Base-by-base conservation (phyloP, 1,140 invertebrate genomes). In the Schlechtendalia chinensis region DNA sequence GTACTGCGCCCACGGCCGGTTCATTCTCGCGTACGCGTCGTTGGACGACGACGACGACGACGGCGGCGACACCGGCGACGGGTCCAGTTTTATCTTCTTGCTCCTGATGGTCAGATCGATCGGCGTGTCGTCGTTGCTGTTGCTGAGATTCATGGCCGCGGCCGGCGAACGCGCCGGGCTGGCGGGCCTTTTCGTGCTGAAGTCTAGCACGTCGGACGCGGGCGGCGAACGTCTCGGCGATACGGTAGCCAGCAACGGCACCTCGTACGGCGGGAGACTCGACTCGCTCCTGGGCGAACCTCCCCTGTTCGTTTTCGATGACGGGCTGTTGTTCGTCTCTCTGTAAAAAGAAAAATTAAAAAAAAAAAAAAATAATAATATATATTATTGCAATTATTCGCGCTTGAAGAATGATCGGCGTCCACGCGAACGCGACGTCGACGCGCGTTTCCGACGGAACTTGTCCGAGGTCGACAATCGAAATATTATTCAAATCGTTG, bases 1-100 rank as follows among this genome's bases (percentile, higher is more conserved):
- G 50, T 74, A 67, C 29, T 65, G 61, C 22, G 71, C 59, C 74
- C 54, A 61, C 11, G 61, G 74, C 65, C 6, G 89, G 88, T 0
- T 91, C 89, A 50, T 88, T 89, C 75, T 92, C 90, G 10, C 91
- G 89, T 5, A 90, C 87, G 71, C 92, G 86, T 83, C 94, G 92
- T 84, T 92, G 89, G 39, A 90, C 91, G 45, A 91, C 91, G 4
- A 90, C 88, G 47, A 94, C 90, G 0, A 93, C 93, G 17, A 95
- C 93, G 75, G 95, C 84, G 4, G 90, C 88, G 47, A 94, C 90
- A 0, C 93, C 93, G 17, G 95, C 93, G 75, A 96, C 84, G 0
- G 93, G 93, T 39, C 91, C 90, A 83, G 93, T 93, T 81, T 90
- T 90, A 47, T 86, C 72, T 90, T 88, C 56, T 87, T 87, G 22